These are phyloP conservation scores for Eupeodes corollae DNA, from an alignment of 1,140 invertebrate species.

Conservation along the genomic window DNA sequence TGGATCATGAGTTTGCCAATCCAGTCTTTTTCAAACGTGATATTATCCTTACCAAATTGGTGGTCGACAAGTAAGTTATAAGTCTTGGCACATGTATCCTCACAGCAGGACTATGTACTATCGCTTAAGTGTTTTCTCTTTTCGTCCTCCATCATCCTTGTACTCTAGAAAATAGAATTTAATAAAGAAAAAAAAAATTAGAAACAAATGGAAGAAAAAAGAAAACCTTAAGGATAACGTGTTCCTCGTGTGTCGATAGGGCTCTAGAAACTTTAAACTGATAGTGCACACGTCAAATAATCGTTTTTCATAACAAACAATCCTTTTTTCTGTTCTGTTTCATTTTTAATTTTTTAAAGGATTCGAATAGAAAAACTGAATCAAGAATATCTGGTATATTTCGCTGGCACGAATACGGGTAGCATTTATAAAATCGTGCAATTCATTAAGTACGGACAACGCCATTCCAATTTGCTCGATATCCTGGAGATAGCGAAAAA, in stretches of 20 bases:
- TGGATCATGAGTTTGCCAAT: constrained; percentile 63
- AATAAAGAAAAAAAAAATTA: too few species aligned
- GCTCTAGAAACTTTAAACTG: not conserved
- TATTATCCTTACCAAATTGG: constrained; percentile 63
- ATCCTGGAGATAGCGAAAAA: constrained; percentile 61
- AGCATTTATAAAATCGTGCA: constrained; percentile 73
- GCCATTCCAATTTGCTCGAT: constrained; percentile 60
- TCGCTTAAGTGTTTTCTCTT: constrained; percentile 13
- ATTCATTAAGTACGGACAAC: constrained; percentile 46
- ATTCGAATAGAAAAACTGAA: constrained; percentile 37
- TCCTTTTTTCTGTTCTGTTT: not conserved
- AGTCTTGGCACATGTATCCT: not conserved
- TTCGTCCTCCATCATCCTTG: constrained; percentile 2
- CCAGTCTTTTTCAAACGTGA: constrained; percentile 73
- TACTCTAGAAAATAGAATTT: not conserved
- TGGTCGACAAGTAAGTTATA: constrained; percentile 52
- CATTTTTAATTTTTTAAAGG: constrained; percentile 11
- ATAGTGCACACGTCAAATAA: not conserved
- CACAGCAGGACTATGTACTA: not conserved
- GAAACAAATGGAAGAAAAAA: too few species aligned
- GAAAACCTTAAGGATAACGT: too few species aligned
- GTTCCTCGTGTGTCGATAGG: too few species aligned
- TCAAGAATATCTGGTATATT: constrained; percentile 64
- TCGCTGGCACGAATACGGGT: constrained; percentile 66
- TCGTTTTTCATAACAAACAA: not conserved